Evolutionary conservation across 2,888 invertebrate species (phyloP).

Genomic region (Epistrophella euchroma): DNA sequence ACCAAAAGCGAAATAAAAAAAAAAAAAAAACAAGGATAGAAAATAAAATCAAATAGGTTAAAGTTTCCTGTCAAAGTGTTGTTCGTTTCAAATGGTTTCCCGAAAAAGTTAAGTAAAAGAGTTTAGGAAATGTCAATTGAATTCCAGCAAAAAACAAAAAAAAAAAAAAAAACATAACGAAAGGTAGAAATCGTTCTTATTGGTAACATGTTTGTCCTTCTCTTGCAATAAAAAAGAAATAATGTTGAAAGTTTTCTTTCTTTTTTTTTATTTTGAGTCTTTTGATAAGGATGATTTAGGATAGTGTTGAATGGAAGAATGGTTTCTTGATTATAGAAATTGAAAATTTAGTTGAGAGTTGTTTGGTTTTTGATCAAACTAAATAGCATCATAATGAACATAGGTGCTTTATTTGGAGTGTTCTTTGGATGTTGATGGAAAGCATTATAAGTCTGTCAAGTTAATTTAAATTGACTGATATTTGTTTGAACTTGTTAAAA

Average conservation of each 20-base stretch:
- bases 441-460: neutral
- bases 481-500: neutral
- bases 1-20: neutral
- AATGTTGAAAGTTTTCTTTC: constrained; percentile 17
- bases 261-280: constrained; percentile 47
- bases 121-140: constrained; percentile 73
- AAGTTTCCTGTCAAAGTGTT: constrained; percentile 66
- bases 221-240: neutral
- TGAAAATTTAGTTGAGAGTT: neutral
- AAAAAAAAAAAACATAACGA: neutral
- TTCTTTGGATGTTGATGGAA: neutral
- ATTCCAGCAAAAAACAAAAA: constrained; percentile 6
- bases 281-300: constrained; percentile 68
- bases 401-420: neutral
- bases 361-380: constrained; percentile 1
- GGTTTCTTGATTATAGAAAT: constrained; percentile 25
- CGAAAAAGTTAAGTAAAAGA: constrained; percentile 73
- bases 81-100: constrained; percentile 70
- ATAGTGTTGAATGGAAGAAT: constrained; percentile 14
- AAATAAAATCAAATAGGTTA: constrained; percentile 63
- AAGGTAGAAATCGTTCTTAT: constrained; percentile 37
- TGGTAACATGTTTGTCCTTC: constrained; percentile 21
- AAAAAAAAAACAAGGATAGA: constrained; percentile 14
- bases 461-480: neutral
- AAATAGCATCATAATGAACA: neutral